Evolutionary conservation across 2,888 invertebrate species (phyloP), one percentile per base, ranked within the genome.

Genomic region (Ferdinandea cuprea): DNA sequence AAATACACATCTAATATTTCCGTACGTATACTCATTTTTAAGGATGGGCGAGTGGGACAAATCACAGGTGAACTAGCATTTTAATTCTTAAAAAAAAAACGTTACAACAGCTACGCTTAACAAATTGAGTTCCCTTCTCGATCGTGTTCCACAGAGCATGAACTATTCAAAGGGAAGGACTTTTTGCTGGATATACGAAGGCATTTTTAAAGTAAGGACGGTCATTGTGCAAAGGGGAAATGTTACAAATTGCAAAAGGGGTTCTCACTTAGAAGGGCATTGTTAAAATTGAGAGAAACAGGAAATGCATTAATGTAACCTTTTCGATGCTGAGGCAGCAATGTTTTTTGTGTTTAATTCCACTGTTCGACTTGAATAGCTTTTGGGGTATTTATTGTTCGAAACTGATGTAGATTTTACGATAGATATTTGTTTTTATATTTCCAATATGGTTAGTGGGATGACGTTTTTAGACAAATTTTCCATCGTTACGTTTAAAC

Each of bases 231-330:
- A 40, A 30, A 40, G 35, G 52, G 40, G 13, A 52, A 52, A 42
- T 37, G 30, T 0, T 9, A 28, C 17, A 56, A 46, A 65, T 50
- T 25, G 63, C 17, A 52, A 68, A 46, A 54, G 56, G 66, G 21
- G 25, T 56, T 15, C 21, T 32, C 7, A 13, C 11, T n/a, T n/a
- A n/a, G 17, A 21, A 54, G 44, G 21, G 54, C 25, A 13, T 32
- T 44, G 44, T 37, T 66, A 9, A 25, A 32, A 46, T 21, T 25
- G 46, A 32, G 19, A 21, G 32, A 46, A 68, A 56, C 54, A 54
- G 68, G 68, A 68, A 68, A 68, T 44, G 25, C 54, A 32, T 9
- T 68, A 42, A 46, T 56, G 56, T 44, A 44, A 56, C 56, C 68
- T 44, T 56, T 68, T 68, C 44, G 15, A 28, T 42, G 32, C 28